Percentiles rank a stretch among this genome's conserved stretches.
These are phyloP conservation scores for Hipparchia semele DNA, from an alignment of 2,888 invertebrate genomes.

Conservation along the genomic window DNA sequence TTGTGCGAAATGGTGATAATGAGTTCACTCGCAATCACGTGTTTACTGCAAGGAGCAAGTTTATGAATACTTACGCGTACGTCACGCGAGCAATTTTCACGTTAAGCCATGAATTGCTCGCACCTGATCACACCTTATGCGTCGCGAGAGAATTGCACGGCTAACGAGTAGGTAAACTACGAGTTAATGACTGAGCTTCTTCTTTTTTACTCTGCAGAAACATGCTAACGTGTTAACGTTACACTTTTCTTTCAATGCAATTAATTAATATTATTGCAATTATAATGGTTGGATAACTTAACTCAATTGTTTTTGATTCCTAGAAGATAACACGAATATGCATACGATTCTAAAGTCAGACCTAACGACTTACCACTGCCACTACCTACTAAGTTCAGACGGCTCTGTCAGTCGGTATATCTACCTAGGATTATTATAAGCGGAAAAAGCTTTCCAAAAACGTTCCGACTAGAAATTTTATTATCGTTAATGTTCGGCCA, in stretches of 20 bases:
- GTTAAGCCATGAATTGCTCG: conserved; percentile 42
- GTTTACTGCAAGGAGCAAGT: conserved; percentile 26
- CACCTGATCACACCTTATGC: conserved; percentile 46
- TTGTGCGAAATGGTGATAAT: conserved; percentile 6
- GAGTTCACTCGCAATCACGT: conserved; percentile 21
- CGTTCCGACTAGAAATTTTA: conserved; percentile 37
- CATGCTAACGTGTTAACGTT: conserved; percentile 37
- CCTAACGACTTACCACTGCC: too few relatives aligned
- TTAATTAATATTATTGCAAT: background rate
- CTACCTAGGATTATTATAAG: background rate
- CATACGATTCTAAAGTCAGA: too few relatives aligned
- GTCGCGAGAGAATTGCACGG: conserved; percentile 45
- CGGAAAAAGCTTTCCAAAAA: conserved; percentile 28
- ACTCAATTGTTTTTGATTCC: background rate
- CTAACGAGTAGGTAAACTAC: conserved; percentile 47
- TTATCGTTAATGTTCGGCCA: conserved; percentile 44
- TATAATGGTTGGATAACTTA: background rate
- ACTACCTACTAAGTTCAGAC: too few relatives aligned
- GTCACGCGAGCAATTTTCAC: conserved; percentile 31
- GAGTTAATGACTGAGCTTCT: conserved; percentile 44
- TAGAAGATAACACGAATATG: too few relatives aligned
- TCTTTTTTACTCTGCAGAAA: conserved; percentile 40
- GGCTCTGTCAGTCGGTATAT: background rate
- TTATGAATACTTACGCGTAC: conserved; percentile 30
- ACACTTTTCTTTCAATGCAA: background rate